These are phyloP conservation scores for Cryptotis parvus DNA, from an alignment of 2,113 vertebrate species.

Conservation along the genomic window DNA sequence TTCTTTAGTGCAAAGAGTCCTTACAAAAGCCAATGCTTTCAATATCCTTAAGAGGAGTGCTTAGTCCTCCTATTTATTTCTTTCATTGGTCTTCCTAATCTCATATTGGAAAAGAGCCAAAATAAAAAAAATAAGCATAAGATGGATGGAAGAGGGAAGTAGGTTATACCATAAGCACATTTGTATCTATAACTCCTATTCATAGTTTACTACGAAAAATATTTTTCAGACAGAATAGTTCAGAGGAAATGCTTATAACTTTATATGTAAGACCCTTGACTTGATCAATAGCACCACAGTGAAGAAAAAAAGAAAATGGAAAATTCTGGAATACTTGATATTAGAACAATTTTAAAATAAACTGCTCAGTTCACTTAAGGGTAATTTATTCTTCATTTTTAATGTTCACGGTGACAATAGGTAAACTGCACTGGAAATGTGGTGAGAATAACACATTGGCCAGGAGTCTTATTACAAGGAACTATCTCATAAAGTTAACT, in stretches of 20 bases:
- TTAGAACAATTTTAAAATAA: conserved; percentile 56
- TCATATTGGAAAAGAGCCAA: conserved; percentile 36
- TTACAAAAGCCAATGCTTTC: background rate
- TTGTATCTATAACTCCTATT: background rate
- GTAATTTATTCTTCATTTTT: conserved; percentile 73
- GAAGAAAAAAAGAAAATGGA: background rate
- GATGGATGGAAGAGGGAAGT: conserved; percentile 2
- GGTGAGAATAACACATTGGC: conserved; percentile 53
- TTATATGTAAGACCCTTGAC: background rate
- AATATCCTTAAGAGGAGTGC: background rate
- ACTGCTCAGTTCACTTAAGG: conserved; percentile 59
- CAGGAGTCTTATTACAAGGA: conserved; percentile 44
- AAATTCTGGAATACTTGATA: conserved; percentile 25
- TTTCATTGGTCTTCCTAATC: conserved; percentile 15
- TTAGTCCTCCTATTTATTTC: background rate
- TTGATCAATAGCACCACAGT: background rate
- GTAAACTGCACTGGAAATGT: conserved; percentile 69
- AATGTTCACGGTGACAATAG: conserved; percentile 69
- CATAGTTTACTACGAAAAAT: too few relatives aligned
- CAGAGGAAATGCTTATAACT: too few relatives aligned
- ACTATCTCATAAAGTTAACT: conserved; percentile 69
- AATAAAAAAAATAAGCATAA: conserved; percentile 7
- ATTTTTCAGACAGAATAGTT: background rate
- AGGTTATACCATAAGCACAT: background rate
- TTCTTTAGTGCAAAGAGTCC: background rate